These are phyloP conservation scores for Hylaea fasciaria DNA, from an alignment of 2,888 invertebrate species.

Conservation along the genomic window DNA sequence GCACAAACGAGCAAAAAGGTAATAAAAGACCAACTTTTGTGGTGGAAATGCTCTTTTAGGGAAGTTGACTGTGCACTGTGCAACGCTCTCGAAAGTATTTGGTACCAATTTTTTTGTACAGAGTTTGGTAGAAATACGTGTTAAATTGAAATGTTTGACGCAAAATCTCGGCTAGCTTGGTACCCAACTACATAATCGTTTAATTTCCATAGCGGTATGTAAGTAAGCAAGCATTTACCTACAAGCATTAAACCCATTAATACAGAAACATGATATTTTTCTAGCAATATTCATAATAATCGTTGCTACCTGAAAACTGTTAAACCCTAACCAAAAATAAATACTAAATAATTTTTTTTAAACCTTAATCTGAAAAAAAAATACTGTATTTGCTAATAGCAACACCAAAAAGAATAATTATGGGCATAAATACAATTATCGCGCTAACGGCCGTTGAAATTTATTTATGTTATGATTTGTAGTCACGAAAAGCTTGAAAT, in stretches of 20 bases:
- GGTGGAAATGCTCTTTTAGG: not conserved
- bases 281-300: too few species aligned
- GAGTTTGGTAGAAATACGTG: not conserved
- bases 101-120: not conserved
- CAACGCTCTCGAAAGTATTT: not conserved
- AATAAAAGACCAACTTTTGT: not conserved
- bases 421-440: conserved; percentile 52
- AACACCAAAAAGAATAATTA: conserved; percentile 51
- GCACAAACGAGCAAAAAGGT: conserved; percentile 5
- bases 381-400: conserved; percentile 42
- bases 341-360: conserved; percentile 6
- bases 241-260: too few species aligned
- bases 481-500: conserved; percentile 50
- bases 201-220: too few species aligned
- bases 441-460: conserved; percentile 47
- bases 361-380: conserved; percentile 19
- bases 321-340: too few species aligned
- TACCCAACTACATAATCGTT: too few species aligned
- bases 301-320: too few species aligned
- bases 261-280: too few species aligned
- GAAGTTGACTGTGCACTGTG: not conserved
- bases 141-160: not conserved
- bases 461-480: conserved; percentile 52
- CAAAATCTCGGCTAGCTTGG: not conserved
- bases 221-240: too few species aligned